phyloP scores from a whole-genome alignment of 1,140 invertebrate genomes.

The Rhysida immarginata region DNA sequence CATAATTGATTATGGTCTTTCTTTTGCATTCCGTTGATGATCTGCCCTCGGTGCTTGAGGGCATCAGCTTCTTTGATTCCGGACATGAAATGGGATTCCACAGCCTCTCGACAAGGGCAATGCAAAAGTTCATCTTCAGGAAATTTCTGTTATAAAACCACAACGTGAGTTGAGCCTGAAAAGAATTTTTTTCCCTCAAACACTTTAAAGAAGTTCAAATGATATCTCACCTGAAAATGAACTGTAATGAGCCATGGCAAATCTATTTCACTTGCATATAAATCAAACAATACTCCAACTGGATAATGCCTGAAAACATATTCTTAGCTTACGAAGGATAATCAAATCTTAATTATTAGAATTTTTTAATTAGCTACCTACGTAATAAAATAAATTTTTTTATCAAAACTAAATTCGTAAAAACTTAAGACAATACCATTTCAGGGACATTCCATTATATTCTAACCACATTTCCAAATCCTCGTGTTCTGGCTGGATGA shows the following conservation, averaged over 20 bases:
- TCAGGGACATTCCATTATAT: slow-evolving; percentile 76
- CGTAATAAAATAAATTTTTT: too few relatives aligned
- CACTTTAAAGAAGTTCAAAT: neutral
- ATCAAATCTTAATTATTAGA: too few relatives aligned
- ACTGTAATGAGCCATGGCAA: slow-evolving; percentile 88
- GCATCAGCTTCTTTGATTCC: slow-evolving; percentile 95
- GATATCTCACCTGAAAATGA: slow-evolving; percentile 48
- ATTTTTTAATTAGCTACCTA: too few relatives aligned
- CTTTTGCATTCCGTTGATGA: slow-evolving; percentile 89
- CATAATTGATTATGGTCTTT: slow-evolving; percentile 96
- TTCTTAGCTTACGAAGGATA: neutral
- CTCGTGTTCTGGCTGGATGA: slow-evolving; percentile 61
- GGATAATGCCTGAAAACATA: slow-evolving; percentile 62
- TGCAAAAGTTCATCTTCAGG: slow-evolving; percentile 35
- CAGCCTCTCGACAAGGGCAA: slow-evolving; percentile 51
- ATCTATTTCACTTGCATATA: slow-evolving; percentile 50
- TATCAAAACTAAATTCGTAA: neutral
- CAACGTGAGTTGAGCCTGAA: neutral
- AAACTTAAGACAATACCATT: slow-evolving; percentile 43
- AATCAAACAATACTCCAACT: slow-evolving; percentile 84
- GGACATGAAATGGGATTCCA: slow-evolving; percentile 88
- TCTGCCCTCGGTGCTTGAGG: slow-evolving; percentile 78
- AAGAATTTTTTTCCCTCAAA: too few relatives aligned
- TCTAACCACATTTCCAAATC: slow-evolving; percentile 91
- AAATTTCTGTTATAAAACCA: slow-evolving; percentile 28